Evolutionary conservation across 1,140 invertebrate genomes (phyloP), one percentile per base, ranked within the genome.

Genomic region (Cyphomyrmex costatus): DNA sequence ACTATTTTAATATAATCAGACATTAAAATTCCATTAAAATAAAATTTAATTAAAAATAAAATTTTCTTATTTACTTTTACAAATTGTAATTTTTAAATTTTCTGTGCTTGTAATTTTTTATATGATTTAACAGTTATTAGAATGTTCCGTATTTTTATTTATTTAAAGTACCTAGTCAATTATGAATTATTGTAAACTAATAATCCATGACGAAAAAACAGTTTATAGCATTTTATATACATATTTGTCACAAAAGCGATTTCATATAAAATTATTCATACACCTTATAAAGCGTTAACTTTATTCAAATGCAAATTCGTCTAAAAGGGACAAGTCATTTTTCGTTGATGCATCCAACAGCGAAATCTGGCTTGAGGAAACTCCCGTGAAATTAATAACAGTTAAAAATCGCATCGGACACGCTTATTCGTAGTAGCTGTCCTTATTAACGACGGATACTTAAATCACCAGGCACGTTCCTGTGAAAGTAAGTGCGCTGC

Each of bases 381-480:
- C 7, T 33, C 3, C 8, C n/a, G 8, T 30, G 14, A 68, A 27
- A 83, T 83, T 83, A 83, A 83, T 83, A 73, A 46, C 24, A 73
- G 68, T 83, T 73, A 83, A 83, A 73, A 83, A 87, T 74, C 49
- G 53, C 65, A 68, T 46, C 19, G 36, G n/a, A 51, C 76, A 24
- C 24, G 14, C 46, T 65, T 56, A 42, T 74, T 30, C 7, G 56
- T 42, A 53, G 56, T 42, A 53, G 58, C 46, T 42, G 66, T n/a
- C 51, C 63, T 88, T 82, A 74, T 85, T 85, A 85, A 73, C 42
- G n/a, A 19, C n/a, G 63, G 51, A 24, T 71, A 24, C n/a, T 89
- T 73, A 82, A 86, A 89, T 86, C 84, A 83, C 19, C 27, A 65
- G 0, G 42, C 63, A 65, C 56, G 46, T 49, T 56, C 2, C 36